phyloP scores from a whole-genome alignment of 2,113 vertebrate genomes.

The Corythoichthys intestinalis region DNA sequence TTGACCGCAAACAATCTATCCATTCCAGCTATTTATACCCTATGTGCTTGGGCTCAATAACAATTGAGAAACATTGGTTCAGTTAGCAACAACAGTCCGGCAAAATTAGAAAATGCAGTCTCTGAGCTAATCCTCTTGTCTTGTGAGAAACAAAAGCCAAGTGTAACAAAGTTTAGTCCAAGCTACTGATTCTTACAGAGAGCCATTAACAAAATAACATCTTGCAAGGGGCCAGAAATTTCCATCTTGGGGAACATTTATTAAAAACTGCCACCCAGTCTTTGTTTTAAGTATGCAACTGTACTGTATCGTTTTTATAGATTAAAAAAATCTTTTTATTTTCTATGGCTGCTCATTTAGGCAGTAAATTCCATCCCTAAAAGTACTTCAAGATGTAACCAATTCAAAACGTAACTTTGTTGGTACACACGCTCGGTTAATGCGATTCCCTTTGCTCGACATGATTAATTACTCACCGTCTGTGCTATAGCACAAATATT shows the following conservation, averaged over 20 bases:
- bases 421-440: not conserved
- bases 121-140: not conserved
- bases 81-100: not conserved
- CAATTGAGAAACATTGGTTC: not conserved
- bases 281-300: not conserved
- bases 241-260: not conserved
- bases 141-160: not conserved
- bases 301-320: not conserved
- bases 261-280: not conserved
- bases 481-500: not conserved
- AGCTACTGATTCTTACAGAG: not conserved
- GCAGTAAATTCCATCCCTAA: not conserved
- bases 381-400: not conserved
- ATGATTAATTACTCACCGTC: not conserved
- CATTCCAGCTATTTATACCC: no score
- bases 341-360: not conserved
- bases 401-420: no score
- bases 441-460: not conserved
- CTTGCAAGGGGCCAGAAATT: not conserved
- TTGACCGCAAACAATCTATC: no score
- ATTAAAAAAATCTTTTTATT: not conserved
- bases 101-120: not conserved
- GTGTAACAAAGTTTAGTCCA: not conserved
- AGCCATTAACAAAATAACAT: not conserved
- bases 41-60: no score